These are phyloP conservation scores for Asbolus verrucosus DNA, from an alignment of 1,140 invertebrate genomes.

Conservation along the genomic window DNA sequence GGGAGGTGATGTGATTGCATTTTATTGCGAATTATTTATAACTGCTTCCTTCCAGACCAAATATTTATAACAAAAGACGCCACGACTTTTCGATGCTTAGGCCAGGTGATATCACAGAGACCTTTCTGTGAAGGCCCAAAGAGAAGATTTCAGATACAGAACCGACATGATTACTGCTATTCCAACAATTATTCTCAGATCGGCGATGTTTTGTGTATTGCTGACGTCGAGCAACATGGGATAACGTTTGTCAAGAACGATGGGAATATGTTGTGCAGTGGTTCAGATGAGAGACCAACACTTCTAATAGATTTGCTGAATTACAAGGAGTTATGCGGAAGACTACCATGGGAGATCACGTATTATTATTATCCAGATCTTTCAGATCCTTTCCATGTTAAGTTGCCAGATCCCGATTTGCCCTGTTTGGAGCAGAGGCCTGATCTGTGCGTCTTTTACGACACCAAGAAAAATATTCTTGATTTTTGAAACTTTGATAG, in stretches of 20 bases:
- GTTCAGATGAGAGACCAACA: not conserved
- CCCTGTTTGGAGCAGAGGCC: too few relatives aligned
- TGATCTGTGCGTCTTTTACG: too few relatives aligned
- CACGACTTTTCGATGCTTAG: not conserved
- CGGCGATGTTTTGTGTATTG: not conserved
- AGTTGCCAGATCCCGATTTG: too few relatives aligned
- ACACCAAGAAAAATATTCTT: too few relatives aligned
- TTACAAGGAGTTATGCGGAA: not conserved
- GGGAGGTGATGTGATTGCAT: too few relatives aligned
- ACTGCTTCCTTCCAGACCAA: too few relatives aligned
- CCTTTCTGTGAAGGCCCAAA: not conserved
- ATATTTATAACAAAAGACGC: too few relatives aligned
- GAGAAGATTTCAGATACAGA: not conserved
- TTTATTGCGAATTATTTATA: too few relatives aligned
- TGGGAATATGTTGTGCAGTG: not conserved
- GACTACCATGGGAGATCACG: not conserved
- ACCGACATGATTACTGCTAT: not conserved
- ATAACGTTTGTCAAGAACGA: not conserved
- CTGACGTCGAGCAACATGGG: too few relatives aligned
- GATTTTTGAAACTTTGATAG: too few relatives aligned
- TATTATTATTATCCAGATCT: not conserved
- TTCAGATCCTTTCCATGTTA: too few relatives aligned
- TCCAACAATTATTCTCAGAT: not conserved
- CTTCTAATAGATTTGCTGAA: not conserved
- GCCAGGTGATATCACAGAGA: not conserved